Conservation (phyloP, 1,140 invertebrate genomes). For the Thaumetopoea pityocampa region DNA sequence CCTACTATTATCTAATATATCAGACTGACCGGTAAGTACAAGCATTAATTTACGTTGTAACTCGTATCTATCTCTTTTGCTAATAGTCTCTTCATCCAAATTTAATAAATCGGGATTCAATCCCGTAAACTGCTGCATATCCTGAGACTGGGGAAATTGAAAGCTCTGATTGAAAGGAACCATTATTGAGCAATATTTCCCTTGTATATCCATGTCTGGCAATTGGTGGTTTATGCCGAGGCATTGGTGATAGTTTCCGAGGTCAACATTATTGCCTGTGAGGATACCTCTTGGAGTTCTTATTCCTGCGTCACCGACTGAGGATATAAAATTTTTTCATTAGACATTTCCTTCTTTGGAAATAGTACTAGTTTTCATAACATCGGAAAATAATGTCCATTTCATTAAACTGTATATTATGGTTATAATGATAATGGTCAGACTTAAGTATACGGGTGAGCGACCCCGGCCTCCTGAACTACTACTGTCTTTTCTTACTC, state of each 20-base stretch:
- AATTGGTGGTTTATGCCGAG: conserved; percentile 9
- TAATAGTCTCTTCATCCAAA: not conserved
- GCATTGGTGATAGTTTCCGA: conserved; percentile 29
- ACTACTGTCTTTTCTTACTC: too few relatives aligned
- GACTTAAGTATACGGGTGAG: too few relatives aligned
- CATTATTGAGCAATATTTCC: conserved; percentile 14
- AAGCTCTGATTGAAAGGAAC: conserved; percentile 7
- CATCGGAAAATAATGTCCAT: too few relatives aligned
- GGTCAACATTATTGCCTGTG: conserved; percentile 31
- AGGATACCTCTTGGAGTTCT: conserved; percentile 37
- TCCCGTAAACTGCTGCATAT: conserved; percentile 13
- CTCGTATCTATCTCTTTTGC: not conserved
- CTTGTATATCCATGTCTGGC: conserved; percentile 1
- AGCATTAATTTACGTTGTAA: not conserved
- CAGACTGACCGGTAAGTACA: not conserved
- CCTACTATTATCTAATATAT: not conserved
- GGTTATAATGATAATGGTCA: too few relatives aligned
- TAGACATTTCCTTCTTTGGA: too few relatives aligned
- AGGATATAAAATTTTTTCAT: conserved; percentile 1
- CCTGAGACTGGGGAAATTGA: conserved; percentile 9
- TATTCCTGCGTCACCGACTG: conserved; percentile 37
- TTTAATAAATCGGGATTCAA: conserved; percentile 9
- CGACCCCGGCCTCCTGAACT: too few relatives aligned
- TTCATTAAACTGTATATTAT: too few relatives aligned
- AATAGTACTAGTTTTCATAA: too few relatives aligned